Percentiles rank a stretch among this genome's conserved stretches.
Evolutionary conservation across 2,797 vertebrate genomes (phyloP).

Genomic region (Galagoides demidoff): DNA sequence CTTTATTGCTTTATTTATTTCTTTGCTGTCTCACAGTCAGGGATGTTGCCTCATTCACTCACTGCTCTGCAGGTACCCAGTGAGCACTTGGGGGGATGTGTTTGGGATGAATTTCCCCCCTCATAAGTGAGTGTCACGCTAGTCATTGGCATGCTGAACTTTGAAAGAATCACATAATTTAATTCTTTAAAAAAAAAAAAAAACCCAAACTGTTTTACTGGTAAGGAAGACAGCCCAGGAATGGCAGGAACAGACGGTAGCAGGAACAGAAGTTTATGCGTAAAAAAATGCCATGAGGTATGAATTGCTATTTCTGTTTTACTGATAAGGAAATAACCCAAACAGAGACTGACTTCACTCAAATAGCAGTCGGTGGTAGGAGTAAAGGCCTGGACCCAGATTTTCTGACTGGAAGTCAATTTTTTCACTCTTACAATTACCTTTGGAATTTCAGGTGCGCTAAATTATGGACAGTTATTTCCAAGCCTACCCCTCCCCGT

Average conservation of each 20-base stretch:
- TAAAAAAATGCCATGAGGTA: background rate
- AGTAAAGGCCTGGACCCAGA: background rate
- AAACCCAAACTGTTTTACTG: background rate
- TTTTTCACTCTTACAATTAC: background rate
- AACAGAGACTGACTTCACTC: background rate
- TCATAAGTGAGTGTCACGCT: background rate
- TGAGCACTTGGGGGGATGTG: background rate
- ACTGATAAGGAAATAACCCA: background rate
- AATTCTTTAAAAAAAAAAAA: slow-evolving; percentile 34
- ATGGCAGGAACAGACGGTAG: background rate
- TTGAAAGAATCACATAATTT: background rate
- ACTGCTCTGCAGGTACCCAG: fast-evolving
- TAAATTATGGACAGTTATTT: background rate
- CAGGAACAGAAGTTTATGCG: background rate
- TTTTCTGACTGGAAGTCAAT: background rate
- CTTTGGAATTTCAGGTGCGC: background rate
- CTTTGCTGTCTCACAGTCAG: background rate
- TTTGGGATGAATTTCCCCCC: background rate
- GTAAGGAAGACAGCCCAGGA: background rate
- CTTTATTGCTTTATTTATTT: background rate
- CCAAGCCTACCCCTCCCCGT: background rate
- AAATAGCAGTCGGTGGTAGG: background rate
- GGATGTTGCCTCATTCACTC: background rate
- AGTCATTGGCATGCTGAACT: background rate
- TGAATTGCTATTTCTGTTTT: background rate